phyloP scores from a whole-genome alignment of 2,797 vertebrate genomes.

The Lutra lutra region DNA sequence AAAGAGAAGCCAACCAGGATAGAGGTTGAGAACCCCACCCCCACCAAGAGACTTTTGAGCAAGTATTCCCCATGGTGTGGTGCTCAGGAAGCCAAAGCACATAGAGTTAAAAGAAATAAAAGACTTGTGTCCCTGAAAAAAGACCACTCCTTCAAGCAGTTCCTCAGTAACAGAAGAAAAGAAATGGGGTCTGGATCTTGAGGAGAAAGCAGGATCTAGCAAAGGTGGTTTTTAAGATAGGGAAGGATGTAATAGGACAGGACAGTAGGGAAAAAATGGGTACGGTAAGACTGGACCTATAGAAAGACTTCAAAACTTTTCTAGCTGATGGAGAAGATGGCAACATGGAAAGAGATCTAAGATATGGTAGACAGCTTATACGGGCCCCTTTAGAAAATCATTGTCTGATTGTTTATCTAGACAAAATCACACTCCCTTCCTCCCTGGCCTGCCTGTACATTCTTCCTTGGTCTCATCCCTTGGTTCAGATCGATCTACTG shows the following conservation, averaged over 20 bases:
- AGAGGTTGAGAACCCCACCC: background rate
- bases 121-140: background rate
- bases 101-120: background rate
- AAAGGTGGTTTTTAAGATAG: background rate
- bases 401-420: background rate
- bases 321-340: background rate
- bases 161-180: background rate
- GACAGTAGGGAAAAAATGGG: background rate
- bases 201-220: background rate
- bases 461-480: background rate
- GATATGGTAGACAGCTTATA: background rate
- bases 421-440: background rate
- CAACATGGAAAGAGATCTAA: background rate
- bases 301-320: background rate
- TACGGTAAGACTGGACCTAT: background rate
- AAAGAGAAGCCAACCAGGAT: background rate
- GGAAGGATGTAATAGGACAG: background rate
- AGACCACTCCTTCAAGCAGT: background rate
- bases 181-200: background rate
- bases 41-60: background rate
- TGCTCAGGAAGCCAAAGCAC: background rate
- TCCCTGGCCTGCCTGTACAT: background rate
- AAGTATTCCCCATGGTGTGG: background rate
- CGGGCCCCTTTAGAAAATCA: background rate
- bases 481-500: background rate